These are phyloP conservation scores for Morone saxatilis DNA, from an alignment of 2,113 vertebrate genomes.

Conservation along the genomic window DNA sequence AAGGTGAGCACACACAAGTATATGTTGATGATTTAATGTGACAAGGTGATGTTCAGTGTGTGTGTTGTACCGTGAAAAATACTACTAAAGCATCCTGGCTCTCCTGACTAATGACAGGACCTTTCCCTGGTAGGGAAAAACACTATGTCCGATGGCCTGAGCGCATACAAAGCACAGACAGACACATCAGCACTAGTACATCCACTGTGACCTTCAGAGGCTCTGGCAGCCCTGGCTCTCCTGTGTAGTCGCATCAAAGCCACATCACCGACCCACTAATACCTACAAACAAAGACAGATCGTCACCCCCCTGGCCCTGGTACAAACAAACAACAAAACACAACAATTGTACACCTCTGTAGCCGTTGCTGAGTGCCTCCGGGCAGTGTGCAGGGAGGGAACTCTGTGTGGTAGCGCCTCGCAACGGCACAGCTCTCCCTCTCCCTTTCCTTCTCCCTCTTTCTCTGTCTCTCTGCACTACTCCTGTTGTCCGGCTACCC, in stretches of 20 bases:
- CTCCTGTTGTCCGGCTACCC: conserved; percentile 58
- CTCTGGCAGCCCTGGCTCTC: conserved; percentile 59
- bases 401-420: conserved; percentile 8
- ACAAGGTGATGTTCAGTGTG: conserved; percentile 59
- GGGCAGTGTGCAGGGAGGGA: conserved; percentile 37
- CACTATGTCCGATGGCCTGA: conserved; percentile 52
- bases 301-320: conserved; percentile 42
- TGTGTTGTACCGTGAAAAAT: conserved; percentile 61
- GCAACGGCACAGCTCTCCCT: conserved; percentile 19
- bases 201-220: conserved; percentile 74
- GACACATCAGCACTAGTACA: conserved; percentile 50
- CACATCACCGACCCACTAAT: conserved; percentile 69
- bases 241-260: conserved; percentile 72
- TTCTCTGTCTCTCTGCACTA: background rate
- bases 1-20: background rate
- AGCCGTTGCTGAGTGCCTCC: conserved; percentile 51
- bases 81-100: conserved; percentile 51
- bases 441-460: background rate
- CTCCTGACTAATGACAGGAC: conserved; percentile 69
- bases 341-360: conserved; percentile 59
- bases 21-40: conserved; percentile 65
- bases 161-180: conserved; percentile 40
- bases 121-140: conserved; percentile 54
- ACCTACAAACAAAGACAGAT: conserved; percentile 74
- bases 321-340: conserved; percentile 67